A percentile compares a stretch with the other conserved stretches of the same genome.
Conservation (phyloP, 2,888 invertebrate genomes). For the Philhelius pedissequus region DNA sequence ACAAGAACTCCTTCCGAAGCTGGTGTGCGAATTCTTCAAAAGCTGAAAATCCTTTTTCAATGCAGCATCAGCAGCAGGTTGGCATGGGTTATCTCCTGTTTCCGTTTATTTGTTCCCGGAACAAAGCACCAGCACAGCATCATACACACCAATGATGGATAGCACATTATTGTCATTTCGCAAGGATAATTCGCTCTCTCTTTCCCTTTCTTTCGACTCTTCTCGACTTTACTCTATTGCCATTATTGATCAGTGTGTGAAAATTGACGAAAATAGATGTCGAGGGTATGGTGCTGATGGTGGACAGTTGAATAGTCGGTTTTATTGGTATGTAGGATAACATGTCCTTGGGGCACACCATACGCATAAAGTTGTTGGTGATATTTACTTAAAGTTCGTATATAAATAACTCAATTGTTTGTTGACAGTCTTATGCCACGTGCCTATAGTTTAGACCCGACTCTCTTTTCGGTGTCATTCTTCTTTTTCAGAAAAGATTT, state of each 20-base stretch:
- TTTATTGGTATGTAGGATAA: conserved; percentile 42
- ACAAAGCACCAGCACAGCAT: conserved; percentile 19
- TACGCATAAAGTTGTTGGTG: conserved; percentile 9
- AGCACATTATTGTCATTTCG: conserved; percentile 58
- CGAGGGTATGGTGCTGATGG: no score
- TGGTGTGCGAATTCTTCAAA: conserved; percentile 12
- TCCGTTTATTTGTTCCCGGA: conserved; percentile 61
- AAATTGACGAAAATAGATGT: conserved; percentile 14
- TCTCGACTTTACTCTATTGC: neutral
- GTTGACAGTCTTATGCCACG: conserved; percentile 70
- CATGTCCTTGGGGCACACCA: conserved; percentile 56
- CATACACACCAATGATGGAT: conserved; percentile 42
- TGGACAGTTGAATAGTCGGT: conserved; percentile 1
- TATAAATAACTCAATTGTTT: conserved; percentile 70
- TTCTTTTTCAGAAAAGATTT: conserved; percentile 36
- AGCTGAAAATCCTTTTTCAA: conserved; percentile 1
- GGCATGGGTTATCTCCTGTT: conserved; percentile 38
- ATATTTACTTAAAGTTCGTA: conserved; percentile 62
- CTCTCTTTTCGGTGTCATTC: neutral
- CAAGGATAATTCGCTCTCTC: conserved; percentile 3
- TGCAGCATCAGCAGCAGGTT: conserved; percentile 35
- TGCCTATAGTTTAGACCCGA: conserved; percentile 54
- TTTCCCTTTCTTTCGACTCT: neutral
- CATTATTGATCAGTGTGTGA: conserved; percentile 60
- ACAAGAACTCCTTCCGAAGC: neutral